Evolutionary conservation across 2,113 vertebrate genomes (phyloP), one percentile per base, ranked within the genome.

Genomic region (Odobenus rosmarus): DNA sequence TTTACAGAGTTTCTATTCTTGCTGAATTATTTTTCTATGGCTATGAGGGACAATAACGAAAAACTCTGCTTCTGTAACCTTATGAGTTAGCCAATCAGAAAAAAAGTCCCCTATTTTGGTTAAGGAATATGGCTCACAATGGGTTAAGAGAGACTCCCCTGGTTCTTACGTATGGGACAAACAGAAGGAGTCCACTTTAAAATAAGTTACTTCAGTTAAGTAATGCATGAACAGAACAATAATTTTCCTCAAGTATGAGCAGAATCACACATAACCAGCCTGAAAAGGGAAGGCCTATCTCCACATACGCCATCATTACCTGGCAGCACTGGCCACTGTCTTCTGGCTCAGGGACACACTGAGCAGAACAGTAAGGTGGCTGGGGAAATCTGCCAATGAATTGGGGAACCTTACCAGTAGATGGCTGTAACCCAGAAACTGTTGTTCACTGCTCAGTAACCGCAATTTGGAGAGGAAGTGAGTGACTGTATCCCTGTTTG

Each of bases 401-500:
- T 19, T 79, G 62, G 53, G 84, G 64, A 89, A 33, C 14, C 33
- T 82, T 49, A 93, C 61, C 69, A 95, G 74, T 3, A 72, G 59
- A 96, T 80, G 98, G 96, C 61, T 46, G 10, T 13, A n/a, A 69
- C 33, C 93, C 95, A 96, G 89, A 93, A 96, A 96, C 61, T 85
- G 86, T 2, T 84, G 83, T 71, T 92, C 94, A 89, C 49, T 92
- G 74, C 55, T 80, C 72, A 53, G 79, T 31, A 90, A 93, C 92
- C 86, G 95, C 97, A 90, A 28, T 59, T 76, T 98, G 95, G 72
- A 96, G 39, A 96, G 97, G 89, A 97, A 96, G 49, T 28, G 55
- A 92, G 61, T 87, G 96, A 92, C 92, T 28, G 90, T 94, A 72
- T 95, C 49, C 72, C 81, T 95, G 77, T 96, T 96, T 97, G 93